A percentile compares a stretch with the other conserved stretches of the same genome.
Evolutionary conservation across 2,888 invertebrate species (phyloP).

Genomic region (Acrobasis suavella): DNA sequence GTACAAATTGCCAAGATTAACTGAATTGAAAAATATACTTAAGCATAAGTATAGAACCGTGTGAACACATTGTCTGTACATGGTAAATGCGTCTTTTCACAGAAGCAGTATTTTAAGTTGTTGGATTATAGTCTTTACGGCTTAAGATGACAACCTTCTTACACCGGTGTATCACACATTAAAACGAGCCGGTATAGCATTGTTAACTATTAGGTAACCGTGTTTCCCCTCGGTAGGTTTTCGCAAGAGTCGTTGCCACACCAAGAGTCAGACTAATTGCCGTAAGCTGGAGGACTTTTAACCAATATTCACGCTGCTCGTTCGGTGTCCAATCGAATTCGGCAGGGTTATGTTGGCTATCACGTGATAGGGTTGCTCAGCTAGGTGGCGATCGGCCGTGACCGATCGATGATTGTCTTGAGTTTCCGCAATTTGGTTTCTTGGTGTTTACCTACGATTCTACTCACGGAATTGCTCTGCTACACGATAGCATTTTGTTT

Average conservation of each 20-base stretch:
- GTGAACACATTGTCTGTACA: not conserved
- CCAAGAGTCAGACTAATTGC: conserved; percentile 55
- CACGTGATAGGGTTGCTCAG: conserved; percentile 40
- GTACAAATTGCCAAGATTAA: no score
- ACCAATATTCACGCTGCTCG: conserved; percentile 40
- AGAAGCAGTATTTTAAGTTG: not conserved
- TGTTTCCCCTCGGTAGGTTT: conserved; percentile 62
- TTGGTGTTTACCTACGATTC: conserved; percentile 28
- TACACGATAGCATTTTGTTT: conserved; percentile 5
- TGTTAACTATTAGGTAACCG: conserved; percentile 66
- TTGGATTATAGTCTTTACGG: conserved; percentile 2
- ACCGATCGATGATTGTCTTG: conserved; percentile 46
- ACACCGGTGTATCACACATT: conserved; percentile 30
- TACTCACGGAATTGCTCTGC: not conserved
- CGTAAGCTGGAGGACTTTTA: conserved; percentile 47
- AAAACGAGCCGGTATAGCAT: conserved; percentile 45
- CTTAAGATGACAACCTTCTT: conserved; percentile 8
- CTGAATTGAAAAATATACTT: not conserved
- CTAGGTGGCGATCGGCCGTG: conserved; percentile 43
- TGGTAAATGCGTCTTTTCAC: not conserved
- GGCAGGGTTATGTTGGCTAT: conserved; percentile 43
- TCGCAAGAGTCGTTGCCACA: conserved; percentile 71
- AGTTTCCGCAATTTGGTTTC: conserved; percentile 46
- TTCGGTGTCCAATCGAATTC: conserved; percentile 42
- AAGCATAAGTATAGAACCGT: conserved; percentile 11